A percentile compares a stretch with the other conserved stretches of the same genome.
Conservation (phyloP, 1,140 invertebrate species). For the Drosophila triauraria region DNA sequence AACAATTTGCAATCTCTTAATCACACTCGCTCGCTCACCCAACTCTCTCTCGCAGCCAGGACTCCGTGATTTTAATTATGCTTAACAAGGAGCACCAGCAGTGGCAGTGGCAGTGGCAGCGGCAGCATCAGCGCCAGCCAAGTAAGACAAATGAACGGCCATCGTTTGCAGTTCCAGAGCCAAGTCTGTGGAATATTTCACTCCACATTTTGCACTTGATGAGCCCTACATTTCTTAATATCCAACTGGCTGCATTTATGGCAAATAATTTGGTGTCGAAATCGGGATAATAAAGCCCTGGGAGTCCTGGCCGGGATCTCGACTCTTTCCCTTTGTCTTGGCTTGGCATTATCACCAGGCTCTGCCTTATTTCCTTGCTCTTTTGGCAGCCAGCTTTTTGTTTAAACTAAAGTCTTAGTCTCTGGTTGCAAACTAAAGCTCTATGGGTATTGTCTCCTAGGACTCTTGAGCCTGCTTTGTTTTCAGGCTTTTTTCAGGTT, state of each 20-base stretch:
- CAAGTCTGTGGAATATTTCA: constrained; percentile 6
- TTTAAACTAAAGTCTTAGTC: too few relatives aligned
- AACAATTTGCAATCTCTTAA: constrained; percentile 48
- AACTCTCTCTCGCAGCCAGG: constrained; percentile 3
- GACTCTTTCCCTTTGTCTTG: not conserved
- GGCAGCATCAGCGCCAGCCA: constrained; percentile 16
- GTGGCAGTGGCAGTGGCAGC: constrained; percentile 7
- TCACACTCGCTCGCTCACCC: constrained; percentile 27
- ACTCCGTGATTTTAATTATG: constrained; percentile 64
- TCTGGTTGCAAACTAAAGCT: not conserved
- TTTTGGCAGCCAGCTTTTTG: not conserved
- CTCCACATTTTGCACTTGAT: constrained; percentile 12
- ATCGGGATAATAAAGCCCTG: not conserved
- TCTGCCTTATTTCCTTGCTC: not conserved
- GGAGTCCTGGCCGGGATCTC: too few relatives aligned
- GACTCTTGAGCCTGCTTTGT: not conserved
- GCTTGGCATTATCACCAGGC: not conserved
- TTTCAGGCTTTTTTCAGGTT: not conserved
- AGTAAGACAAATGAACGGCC: constrained; percentile 41
- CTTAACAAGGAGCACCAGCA: constrained; percentile 30
- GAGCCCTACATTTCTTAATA: constrained; percentile 8
- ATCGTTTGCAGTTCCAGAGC: not conserved
- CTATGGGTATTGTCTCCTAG: not conserved
- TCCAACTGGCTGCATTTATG: constrained; percentile 8
- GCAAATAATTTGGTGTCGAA: not conserved